These are phyloP conservation scores for Otolemur garnettii DNA, from an alignment of 2,113 vertebrate species.

Conservation along the genomic window DNA sequence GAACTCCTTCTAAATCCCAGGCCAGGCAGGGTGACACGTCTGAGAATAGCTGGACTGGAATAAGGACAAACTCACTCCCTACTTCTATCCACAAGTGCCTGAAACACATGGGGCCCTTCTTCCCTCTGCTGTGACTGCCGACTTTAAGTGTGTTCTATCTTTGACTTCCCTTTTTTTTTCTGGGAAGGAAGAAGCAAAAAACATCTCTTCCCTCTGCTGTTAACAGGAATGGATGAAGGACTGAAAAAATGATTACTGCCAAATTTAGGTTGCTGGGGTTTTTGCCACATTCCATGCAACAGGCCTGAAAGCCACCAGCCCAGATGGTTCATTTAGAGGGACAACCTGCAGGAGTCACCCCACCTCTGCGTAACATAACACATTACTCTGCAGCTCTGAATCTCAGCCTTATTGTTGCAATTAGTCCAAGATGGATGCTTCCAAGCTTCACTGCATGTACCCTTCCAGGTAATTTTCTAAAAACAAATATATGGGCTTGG, in stretches of 20 bases:
- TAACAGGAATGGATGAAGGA: background rate
- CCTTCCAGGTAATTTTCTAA: background rate
- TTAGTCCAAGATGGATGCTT: background rate
- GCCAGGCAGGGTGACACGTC: background rate
- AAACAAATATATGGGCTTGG: background rate
- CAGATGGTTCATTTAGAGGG: background rate
- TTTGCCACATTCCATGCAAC: background rate
- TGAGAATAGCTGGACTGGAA: background rate
- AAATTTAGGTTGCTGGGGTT: background rate
- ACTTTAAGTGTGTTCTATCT: background rate
- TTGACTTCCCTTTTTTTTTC: slow-evolving; percentile 40
- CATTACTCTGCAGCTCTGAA: background rate
- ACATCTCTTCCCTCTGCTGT: background rate
- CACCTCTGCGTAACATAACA: background rate
- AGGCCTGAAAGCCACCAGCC: background rate
- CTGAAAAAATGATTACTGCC: background rate
- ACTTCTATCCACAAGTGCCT: background rate
- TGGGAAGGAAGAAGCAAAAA: background rate
- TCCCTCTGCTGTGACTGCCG: background rate
- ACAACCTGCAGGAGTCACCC: background rate
- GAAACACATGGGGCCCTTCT: background rate
- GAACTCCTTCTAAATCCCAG: background rate
- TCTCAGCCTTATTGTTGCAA: background rate
- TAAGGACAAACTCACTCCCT: background rate
- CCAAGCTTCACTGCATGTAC: background rate